These are phyloP conservation scores for Amiota communis DNA, from an alignment of 2,888 invertebrate species.

Conservation along the genomic window DNA sequence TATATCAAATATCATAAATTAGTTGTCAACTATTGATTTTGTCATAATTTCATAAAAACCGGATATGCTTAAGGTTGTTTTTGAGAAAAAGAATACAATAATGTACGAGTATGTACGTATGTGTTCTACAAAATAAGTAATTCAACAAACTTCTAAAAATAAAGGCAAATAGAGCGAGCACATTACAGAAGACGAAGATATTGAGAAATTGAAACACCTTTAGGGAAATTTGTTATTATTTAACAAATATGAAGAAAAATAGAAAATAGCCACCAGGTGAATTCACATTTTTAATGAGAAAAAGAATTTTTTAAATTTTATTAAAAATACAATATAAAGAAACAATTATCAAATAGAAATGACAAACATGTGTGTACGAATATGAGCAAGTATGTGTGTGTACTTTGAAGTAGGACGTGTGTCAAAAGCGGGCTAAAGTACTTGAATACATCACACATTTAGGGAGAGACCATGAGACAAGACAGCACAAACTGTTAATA, in stretches of 20 bases:
- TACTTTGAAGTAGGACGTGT: not conserved
- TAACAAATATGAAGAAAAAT: not conserved
- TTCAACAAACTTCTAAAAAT: not conserved
- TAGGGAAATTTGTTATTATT: not conserved
- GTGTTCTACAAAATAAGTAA: not conserved
- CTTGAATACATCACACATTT: not conserved
- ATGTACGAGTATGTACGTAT: too few relatives aligned
- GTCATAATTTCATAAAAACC: too few relatives aligned
- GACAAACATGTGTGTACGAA: not conserved
- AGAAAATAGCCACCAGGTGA: not conserved
- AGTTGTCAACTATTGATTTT: too few relatives aligned
- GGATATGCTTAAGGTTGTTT: too few relatives aligned
- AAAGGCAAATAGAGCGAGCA: too few relatives aligned
- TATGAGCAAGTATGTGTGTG: not conserved
- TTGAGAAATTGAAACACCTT: not conserved
- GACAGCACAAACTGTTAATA: not conserved
- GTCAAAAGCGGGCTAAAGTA: not conserved
- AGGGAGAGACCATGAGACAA: not conserved
- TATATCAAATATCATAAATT: too few relatives aligned
- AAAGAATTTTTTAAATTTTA: not conserved
- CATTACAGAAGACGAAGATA: too few relatives aligned
- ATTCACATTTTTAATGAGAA: constrained; percentile 21
- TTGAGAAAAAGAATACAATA: too few relatives aligned
- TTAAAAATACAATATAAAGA: constrained; percentile 7
- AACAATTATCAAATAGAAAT: not conserved